Base-by-base conservation (phyloP, 2,888 invertebrate genomes). In the Abscondita cerata region DNA sequence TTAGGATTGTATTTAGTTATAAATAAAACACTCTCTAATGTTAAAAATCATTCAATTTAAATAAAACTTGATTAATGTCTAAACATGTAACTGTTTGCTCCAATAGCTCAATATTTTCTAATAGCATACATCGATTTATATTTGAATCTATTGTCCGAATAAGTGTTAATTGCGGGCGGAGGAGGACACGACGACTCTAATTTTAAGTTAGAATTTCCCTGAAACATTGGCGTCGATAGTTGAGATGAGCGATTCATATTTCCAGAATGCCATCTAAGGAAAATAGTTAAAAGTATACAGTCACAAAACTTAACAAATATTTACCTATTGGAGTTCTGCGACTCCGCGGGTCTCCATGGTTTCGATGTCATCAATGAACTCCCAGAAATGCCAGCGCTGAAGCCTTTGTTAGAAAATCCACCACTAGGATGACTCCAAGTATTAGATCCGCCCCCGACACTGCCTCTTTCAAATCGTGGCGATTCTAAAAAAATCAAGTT, bases 141-240 rank as follows among this genome's bases (percentile, higher is more conserved):
- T 31, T 78, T 77, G 58, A 75, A 77, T 54, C 75, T 65, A 58
- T 80, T 79, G 40, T 74, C 73, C 47, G 77, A 76, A 67, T 73
- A 78, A 65, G 73, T 76, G 51, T 70, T 75, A 51, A 78, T 77
- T 6, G 78, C 77, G n/a, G 79, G 79, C 1, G 80, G 79, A 25
- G 79, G 79, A 13, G 77, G 76, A 64, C 78, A 77, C 2, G 76
- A 70, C 16, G 78, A 76, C 15, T 76, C 72, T 58, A 73, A 63
- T 52, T 66, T 70, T 38, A 75, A 64, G 54, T 69, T 72, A n/a
- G 75, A 69, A 58, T 71, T 76, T 44, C 70, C 73, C 8, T 75
- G 69, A 67, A 76, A 78, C n/a, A 63, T 62, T n/a, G 62, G 53
- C 5, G 68, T 58, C 12, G 70, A 68, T 9, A 72, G 38, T n/a